Evolutionary conservation across 2,888 invertebrate genomes (phyloP).

Genomic region (Patella pellucida): DNA sequence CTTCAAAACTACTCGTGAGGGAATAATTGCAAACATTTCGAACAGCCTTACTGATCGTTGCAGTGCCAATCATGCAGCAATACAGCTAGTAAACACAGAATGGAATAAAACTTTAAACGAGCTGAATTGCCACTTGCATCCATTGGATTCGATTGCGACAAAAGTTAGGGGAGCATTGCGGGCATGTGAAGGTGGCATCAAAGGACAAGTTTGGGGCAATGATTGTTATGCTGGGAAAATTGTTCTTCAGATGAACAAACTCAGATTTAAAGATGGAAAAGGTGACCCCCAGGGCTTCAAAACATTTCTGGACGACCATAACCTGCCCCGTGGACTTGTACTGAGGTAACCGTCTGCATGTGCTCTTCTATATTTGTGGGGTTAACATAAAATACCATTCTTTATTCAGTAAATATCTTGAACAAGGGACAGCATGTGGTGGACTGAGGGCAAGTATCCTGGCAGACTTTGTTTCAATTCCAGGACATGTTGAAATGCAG

Average conservation of each 20-base stretch:
- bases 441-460: constrained; percentile 22
- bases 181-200: constrained; percentile 4
- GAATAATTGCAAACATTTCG: constrained; percentile 25
- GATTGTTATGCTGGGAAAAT: constrained; percentile 37
- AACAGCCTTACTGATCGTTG: constrained; percentile 34
- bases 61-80: constrained; percentile 29
- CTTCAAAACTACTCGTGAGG: constrained; percentile 15
- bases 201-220: constrained; percentile 30
- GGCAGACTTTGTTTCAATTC: constrained; percentile 21
- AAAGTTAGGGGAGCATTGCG: constrained; percentile 23
- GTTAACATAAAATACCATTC: constrained; percentile 19
- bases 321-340: constrained; percentile 28
- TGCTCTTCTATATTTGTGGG: constrained; percentile 35
- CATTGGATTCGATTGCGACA: constrained; percentile 31
- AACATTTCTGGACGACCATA: constrained; percentile 26
- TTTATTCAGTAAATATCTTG: constrained; percentile 20
- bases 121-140: constrained; percentile 35
- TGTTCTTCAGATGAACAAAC: constrained; percentile 37
- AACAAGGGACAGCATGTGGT: constrained; percentile 27
- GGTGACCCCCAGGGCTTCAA: constrained; percentile 38
- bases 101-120: constrained; percentile 31
- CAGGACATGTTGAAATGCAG: constrained; percentile 26
- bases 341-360: constrained; percentile 34
- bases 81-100: constrained; percentile 12
- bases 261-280: constrained; percentile 35